These are phyloP conservation scores for Brachionus asplanchnoidis DNA, from an alignment of 1,140 invertebrate genomes.

Conservation along the genomic window DNA sequence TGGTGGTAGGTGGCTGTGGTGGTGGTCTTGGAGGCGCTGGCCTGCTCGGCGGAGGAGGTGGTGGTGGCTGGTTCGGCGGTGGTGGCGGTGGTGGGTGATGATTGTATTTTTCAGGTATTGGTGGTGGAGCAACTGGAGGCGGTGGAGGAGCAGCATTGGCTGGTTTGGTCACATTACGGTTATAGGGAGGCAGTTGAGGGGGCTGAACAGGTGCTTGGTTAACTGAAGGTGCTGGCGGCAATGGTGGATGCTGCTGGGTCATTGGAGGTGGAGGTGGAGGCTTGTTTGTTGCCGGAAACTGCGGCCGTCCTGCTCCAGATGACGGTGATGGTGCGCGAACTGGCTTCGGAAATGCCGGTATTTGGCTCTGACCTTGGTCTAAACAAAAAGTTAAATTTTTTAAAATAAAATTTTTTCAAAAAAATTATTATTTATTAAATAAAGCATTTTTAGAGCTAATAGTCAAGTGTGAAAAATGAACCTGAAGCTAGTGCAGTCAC, in stretches of 20 bases:
- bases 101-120: neutral
- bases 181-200: neutral
- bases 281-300: conserved; percentile 12
- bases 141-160: neutral
- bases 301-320: neutral
- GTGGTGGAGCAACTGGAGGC: conserved; percentile 17
- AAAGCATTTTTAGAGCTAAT: neutral
- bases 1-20: neutral
- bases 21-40: conserved; percentile 28
- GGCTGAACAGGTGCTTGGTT: neutral
- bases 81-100: conserved; percentile 17
- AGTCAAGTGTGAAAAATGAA: neutral
- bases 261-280: conserved; percentile 9
- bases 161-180: neutral
- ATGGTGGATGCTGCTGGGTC: neutral
- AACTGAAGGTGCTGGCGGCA: neutral
- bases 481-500: neutral
- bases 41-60: neutral
- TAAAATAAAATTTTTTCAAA: neutral
- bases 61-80: conserved; percentile 15
- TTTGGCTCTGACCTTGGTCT: neutral
- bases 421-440: neutral
- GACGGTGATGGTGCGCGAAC: neutral
- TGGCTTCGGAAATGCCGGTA: conserved; percentile 28
- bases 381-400: neutral